phyloP scores from a whole-genome alignment of 2,888 invertebrate genomes.

The Gortyna flavago region DNA sequence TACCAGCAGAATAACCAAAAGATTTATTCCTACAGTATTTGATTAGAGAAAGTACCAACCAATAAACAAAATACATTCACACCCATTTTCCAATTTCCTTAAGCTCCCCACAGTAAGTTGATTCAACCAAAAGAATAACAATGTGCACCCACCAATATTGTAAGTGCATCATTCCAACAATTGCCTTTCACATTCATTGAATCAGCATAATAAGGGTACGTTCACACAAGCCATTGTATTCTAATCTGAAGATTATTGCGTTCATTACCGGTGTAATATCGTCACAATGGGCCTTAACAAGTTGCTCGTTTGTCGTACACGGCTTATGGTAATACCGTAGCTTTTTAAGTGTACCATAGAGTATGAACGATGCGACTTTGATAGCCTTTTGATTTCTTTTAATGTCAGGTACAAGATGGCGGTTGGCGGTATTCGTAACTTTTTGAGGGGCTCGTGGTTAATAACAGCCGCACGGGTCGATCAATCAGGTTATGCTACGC shows the following conservation, averaged over 20 bases:
- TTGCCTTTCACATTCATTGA: slow-evolving; percentile 51
- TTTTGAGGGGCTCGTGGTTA: slow-evolving; percentile 9
- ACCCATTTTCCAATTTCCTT: slow-evolving; percentile 41
- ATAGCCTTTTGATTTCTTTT: slow-evolving; percentile 46
- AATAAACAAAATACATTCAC: slow-evolving; percentile 14
- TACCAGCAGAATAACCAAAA: not conserved
- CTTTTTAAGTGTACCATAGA: slow-evolving; percentile 51
- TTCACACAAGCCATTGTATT: slow-evolving; percentile 71
- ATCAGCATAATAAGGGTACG: slow-evolving; percentile 54
- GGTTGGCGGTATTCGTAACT: not conserved
- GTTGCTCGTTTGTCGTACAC: slow-evolving; percentile 55
- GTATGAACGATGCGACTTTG: slow-evolving; percentile 20
- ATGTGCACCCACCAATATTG: slow-evolving; percentile 36
- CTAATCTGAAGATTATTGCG: slow-evolving; percentile 71
- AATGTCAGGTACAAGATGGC: slow-evolving; percentile 16
- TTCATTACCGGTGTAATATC: slow-evolving; percentile 66
- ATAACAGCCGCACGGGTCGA: not conserved
- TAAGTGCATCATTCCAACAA: slow-evolving; percentile 50
- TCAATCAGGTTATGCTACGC: not conserved
- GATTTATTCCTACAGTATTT: slow-evolving; percentile 3
- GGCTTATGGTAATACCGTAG: slow-evolving; percentile 58
- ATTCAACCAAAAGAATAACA: slow-evolving; percentile 34
- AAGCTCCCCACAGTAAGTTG: slow-evolving; percentile 30
- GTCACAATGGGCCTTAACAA: slow-evolving; percentile 69
- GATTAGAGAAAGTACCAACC: slow-evolving; percentile 13